Percentiles rank a stretch among this genome's conserved stretches.
Conservation (phyloP, 2,888 invertebrate genomes). For the Eurytoma adleriae region DNA sequence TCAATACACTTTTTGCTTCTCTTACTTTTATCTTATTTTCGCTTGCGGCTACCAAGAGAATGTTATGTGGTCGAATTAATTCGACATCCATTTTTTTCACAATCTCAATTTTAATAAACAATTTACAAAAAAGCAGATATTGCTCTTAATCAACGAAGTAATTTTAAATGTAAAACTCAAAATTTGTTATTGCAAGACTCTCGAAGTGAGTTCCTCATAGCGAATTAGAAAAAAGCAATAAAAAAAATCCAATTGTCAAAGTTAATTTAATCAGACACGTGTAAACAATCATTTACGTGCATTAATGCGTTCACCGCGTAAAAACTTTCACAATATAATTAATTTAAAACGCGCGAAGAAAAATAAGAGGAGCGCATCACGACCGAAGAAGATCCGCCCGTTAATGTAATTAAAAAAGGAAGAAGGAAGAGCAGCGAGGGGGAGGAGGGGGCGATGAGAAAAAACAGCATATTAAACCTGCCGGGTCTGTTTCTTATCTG, state of each 20-base stretch:
- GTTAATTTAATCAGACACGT: slow-evolving; percentile 18
- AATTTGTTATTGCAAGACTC: no score
- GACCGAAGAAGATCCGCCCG: slow-evolving; percentile 1
- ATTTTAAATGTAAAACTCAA: no score
- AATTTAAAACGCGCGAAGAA: slow-evolving; percentile 47
- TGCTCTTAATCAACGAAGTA: no score
- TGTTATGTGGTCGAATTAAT: no score
- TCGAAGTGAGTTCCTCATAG: no score
- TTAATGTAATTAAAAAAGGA: slow-evolving; percentile 55
- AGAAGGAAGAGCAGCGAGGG: slow-evolving; percentile 29
- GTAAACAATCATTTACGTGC: not conserved
- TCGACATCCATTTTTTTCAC: no score
- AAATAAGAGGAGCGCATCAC: slow-evolving; percentile 20
- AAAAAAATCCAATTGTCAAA: not conserved
- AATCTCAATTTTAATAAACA: no score
- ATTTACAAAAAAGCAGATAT: no score
- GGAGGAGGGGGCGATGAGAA: slow-evolving; percentile 42
- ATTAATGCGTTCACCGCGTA: not conserved
- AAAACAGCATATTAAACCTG: slow-evolving; percentile 54
- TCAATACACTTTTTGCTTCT: not conserved
- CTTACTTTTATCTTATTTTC: not conserved
- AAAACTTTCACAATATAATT: slow-evolving; percentile 39
- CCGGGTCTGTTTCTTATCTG: slow-evolving; percentile 55
- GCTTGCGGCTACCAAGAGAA: no score
- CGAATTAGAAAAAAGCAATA: no score